These are phyloP conservation scores for Macrobrachium rosenbergii DNA, from an alignment of 1,140 invertebrate genomes.

Conservation along the genomic window DNA sequence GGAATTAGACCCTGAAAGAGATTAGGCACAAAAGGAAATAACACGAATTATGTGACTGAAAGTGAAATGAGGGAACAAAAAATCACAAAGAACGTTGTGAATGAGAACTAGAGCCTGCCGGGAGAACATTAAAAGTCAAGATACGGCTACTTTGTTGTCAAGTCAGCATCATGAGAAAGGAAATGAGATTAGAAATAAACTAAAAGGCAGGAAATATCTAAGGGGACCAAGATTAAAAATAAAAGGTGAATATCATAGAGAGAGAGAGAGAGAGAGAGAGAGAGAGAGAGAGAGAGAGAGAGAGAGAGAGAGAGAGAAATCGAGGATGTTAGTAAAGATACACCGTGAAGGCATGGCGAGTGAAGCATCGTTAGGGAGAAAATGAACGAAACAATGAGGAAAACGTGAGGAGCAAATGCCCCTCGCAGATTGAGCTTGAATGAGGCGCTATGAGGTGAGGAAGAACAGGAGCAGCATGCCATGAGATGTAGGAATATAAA, in stretches of 20 bases:
- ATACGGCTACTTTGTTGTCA: too few relatives aligned
- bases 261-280: slow-evolving; percentile 7
- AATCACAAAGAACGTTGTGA: too few relatives aligned
- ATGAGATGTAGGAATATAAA: too few relatives aligned
- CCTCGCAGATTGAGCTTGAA: neutral
- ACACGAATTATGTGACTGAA: too few relatives aligned
- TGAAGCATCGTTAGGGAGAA: neutral
- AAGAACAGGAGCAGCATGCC: too few relatives aligned
- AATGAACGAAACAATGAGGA: neutral
- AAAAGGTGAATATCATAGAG: slow-evolving; percentile 17
- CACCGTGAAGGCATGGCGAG: neutral
- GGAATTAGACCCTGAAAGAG: too few relatives aligned
- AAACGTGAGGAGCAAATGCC: neutral
- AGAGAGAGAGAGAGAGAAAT: neutral
- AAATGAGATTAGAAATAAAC: neutral
- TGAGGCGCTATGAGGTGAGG: too few relatives aligned
- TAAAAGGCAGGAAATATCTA: neutral
- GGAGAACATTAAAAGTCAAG: too few relatives aligned
- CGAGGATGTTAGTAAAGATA: neutral
- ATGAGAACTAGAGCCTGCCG: too few relatives aligned
- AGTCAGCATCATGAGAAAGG: too few relatives aligned
- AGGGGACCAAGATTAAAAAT: slow-evolving; percentile 15
- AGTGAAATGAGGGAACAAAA: too few relatives aligned
- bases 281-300: slow-evolving; percentile 7
- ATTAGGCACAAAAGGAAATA: too few relatives aligned